Conservation (phyloP, 2,797 vertebrate species). For the Heteromormyrus szaboi region DNA sequence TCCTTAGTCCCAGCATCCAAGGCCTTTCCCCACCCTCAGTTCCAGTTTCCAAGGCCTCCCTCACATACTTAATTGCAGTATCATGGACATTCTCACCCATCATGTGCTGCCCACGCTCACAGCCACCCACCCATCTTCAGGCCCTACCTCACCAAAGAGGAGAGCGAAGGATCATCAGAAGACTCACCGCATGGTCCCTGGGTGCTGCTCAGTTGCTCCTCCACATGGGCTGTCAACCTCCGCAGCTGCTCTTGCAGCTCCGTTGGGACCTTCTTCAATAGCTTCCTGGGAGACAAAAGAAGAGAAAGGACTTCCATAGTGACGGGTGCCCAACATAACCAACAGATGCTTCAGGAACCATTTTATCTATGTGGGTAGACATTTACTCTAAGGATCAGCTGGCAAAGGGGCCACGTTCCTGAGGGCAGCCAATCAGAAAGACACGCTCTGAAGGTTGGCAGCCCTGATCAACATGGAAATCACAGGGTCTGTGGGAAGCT, state of each 20-base stretch:
- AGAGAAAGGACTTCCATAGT: neutral
- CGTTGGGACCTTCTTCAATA: slow-evolving; percentile 66
- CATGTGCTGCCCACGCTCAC: neutral
- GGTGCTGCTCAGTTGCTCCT: slow-evolving; percentile 54
- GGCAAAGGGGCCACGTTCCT: neutral
- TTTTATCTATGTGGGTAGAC: neutral
- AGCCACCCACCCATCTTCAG: neutral
- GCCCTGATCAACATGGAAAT: neutral
- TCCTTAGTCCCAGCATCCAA: neutral
- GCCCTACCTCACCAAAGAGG: neutral
- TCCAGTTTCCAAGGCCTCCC: neutral
- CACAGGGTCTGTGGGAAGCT: neutral
- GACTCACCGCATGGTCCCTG: slow-evolving; percentile 6
- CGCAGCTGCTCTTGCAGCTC: slow-evolving; percentile 66
- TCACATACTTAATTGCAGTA: neutral
- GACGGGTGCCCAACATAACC: neutral
- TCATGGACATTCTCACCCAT: neutral
- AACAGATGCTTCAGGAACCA: neutral
- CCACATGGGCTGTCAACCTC: slow-evolving; percentile 44
- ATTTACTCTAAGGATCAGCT: neutral
- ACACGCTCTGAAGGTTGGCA: neutral
- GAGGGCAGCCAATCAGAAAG: neutral
- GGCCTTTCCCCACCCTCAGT: neutral
- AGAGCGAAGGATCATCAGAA: neutral
- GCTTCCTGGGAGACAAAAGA: slow-evolving; percentile 51